Base-by-base conservation (phyloP, 2,888 invertebrate genomes). In the Fabriciana adippe region DNA sequence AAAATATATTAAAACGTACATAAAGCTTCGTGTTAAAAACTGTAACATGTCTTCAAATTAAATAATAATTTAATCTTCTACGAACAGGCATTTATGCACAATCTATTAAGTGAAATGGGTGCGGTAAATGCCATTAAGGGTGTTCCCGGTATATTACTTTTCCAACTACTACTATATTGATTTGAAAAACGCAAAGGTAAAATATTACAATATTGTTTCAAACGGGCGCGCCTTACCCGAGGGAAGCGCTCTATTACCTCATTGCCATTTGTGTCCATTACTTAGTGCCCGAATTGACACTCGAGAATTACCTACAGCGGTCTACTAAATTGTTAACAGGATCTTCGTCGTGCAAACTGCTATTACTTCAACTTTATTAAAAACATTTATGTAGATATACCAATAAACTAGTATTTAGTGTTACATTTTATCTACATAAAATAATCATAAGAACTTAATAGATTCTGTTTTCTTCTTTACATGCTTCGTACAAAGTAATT, bases 241-340 rank as follows among this genome's bases (percentile, higher is more conserved):
- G 85, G 87, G 87, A 89, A 87, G 80, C 77, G 73, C 74, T 54
- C 86, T 74, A 89, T 89, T 89, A 88, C 82, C 79, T 86, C 83
- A 86, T 87, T 84, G 84, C 80, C 78, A 79, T 79, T 79, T 78
- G 76, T 76, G 75, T 74, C 78, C 73, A 77, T 81, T 79, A 78
- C 76, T 75, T 74, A 77, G 75, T 76, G 76, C 71, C 75, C 75
- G 74, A 76, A 79, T 79, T 77, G 77, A 75, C 75, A 77, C 78
- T 74, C 73, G 75, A 73, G 74, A 78, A 76, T 77, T 70, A 72
- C 35, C 35, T 41, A 41, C 74, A 68, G 70, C 72, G 71, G 74
- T 74, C 73, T 74, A 57, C 67, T 72, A 68, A 73, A 69, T 65
- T 69, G 63, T 57, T 60, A 56, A 61, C 65, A 67, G 53, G 53